Conservation (phyloP, 2,888 invertebrate species). For the Monochamus alternatus region DNA sequence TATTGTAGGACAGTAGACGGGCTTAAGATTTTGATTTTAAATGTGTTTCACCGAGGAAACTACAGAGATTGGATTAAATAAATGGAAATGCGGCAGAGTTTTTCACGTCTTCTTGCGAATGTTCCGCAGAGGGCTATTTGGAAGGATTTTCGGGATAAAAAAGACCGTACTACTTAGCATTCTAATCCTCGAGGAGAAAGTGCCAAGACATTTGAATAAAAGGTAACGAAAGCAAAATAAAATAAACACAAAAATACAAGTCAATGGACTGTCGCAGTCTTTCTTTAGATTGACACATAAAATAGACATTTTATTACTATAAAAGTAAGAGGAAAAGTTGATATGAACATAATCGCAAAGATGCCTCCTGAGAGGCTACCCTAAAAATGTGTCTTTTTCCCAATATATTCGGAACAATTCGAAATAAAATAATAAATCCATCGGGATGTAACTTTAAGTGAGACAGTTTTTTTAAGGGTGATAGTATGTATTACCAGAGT, state of each 20-base stretch:
- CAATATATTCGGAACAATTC: too few species aligned
- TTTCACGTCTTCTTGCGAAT: constrained; percentile 25
- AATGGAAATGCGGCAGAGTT: constrained; percentile 20
- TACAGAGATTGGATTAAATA: constrained; percentile 23
- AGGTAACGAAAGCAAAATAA: neutral
- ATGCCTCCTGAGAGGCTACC: too few species aligned
- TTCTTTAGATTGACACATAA: too few species aligned
- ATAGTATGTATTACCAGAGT: too few species aligned
- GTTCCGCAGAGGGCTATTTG: constrained; percentile 18
- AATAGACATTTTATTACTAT: too few species aligned
- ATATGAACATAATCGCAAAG: too few species aligned
- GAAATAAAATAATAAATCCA: too few species aligned
- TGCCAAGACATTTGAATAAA: constrained; percentile 3
- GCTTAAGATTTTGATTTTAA: constrained; percentile 34
- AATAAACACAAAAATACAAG: neutral
- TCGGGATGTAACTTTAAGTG: too few species aligned
- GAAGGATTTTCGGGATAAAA: constrained; percentile 21
- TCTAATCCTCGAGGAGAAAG: constrained; percentile 2
- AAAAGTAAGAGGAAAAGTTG: too few species aligned
- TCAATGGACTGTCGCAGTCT: too few species aligned
- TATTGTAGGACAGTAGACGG: constrained; percentile 13
- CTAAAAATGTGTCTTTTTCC: too few species aligned
- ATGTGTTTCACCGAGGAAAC: constrained; percentile 12
- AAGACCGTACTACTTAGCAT: constrained; percentile 8
- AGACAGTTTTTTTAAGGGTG: too few species aligned